Percentiles rank a stretch among this genome's conserved stretches.
Conservation (phyloP, 2,113 vertebrate genomes). For the Procavia capensis region DNA sequence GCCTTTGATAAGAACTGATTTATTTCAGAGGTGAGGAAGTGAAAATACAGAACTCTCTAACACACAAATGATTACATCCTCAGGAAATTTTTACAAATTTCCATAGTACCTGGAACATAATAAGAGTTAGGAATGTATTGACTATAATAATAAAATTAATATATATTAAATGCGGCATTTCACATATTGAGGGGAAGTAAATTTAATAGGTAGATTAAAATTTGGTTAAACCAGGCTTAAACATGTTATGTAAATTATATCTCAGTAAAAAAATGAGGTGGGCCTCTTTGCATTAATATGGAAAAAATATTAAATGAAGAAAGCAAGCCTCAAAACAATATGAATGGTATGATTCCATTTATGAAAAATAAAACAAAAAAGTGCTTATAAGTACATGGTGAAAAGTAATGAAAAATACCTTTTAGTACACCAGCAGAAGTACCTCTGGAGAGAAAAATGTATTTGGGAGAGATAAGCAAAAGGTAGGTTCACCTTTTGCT, state of each 20-base stretch:
- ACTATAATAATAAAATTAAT: not conserved
- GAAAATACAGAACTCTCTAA: not conserved
- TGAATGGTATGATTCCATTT: not conserved
- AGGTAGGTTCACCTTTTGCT: not conserved
- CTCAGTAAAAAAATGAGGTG: not conserved
- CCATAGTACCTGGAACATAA: not conserved
- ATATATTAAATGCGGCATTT: not conserved
- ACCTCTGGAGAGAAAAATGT: constrained; percentile 7
- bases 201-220: not conserved
- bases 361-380: not conserved
- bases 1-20: not conserved
- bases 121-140: not conserved
- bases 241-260: not conserved
- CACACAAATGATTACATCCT: not conserved
- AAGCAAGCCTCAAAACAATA: not conserved
- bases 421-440: not conserved
- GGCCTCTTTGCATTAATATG: not conserved
- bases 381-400: not conserved
- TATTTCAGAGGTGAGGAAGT: not conserved
- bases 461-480: not conserved
- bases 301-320: not conserved
- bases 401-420: not conserved
- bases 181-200: not conserved
- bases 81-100: not conserved
- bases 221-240: not conserved